A percentile compares a stretch with the other conserved stretches of the same genome.
Evolutionary conservation across 2,797 vertebrate species (phyloP).

Genomic region (Poecilia velifera): DNA sequence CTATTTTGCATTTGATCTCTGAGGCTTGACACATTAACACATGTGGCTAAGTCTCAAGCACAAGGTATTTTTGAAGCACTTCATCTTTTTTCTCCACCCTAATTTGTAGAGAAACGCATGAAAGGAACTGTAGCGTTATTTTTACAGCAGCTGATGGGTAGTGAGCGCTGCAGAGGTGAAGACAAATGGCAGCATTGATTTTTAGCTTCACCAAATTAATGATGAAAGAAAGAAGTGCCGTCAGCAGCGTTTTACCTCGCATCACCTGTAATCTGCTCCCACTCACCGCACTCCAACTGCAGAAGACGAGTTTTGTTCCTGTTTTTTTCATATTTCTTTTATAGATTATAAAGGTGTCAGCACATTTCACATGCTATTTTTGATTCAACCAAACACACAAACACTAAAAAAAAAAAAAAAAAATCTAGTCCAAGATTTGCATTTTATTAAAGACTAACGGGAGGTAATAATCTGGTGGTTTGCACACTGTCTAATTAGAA

Average conservation of each 20-base stretch:
- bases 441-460: background rate
- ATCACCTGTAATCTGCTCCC: constrained; percentile 37
- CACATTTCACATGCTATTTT: background rate
- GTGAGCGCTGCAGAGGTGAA: constrained; percentile 17
- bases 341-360: background rate
- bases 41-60: background rate
- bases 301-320: constrained; percentile 1
- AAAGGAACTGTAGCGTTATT: background rate
- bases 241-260: constrained; percentile 28
- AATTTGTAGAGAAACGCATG: background rate
- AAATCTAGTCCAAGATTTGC: background rate
- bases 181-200: constrained; percentile 41
- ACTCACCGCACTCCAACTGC: constrained; percentile 16
- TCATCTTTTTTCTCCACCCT: background rate
- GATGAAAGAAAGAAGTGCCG: constrained; percentile 33
- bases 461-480: background rate
- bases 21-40: background rate
- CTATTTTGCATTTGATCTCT: constrained; percentile 1
- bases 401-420: background rate
- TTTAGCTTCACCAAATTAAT: constrained; percentile 38
- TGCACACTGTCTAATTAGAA: background rate
- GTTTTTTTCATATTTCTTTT: background rate
- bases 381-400: background rate
- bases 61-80: background rate
- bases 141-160: background rate